These are phyloP conservation scores for Camptogramma bilineatum DNA, from an alignment of 2,888 invertebrate species.

Conservation along the genomic window DNA sequence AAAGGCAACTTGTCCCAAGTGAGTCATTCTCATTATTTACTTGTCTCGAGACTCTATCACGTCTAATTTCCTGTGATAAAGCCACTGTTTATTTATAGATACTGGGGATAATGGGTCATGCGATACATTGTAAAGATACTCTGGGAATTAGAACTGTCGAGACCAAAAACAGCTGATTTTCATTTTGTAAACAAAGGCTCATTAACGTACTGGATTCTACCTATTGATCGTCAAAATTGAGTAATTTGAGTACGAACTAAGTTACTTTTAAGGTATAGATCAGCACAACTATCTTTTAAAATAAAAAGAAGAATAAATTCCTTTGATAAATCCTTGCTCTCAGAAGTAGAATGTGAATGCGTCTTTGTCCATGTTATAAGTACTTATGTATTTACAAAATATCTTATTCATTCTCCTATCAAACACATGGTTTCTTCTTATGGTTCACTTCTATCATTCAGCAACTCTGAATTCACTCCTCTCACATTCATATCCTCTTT, in stretches of 20 bases:
- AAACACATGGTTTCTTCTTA: no score
- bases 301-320: neutral
- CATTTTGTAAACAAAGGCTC: constrained; percentile 55
- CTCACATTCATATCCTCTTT: no score
- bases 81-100: constrained; percentile 47
- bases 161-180: constrained; percentile 53
- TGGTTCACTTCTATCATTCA: no score
- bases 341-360: no score
- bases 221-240: constrained; percentile 4
- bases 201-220: constrained; percentile 14
- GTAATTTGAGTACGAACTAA: neutral
- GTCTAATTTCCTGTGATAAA: constrained; percentile 37
- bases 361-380: no score
- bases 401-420: no score
- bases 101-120: constrained; percentile 31
- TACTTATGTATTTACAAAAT: no score
- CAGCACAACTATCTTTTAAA: no score
- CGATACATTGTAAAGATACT: constrained; percentile 20
- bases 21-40: constrained; percentile 74
- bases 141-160: constrained; percentile 13
- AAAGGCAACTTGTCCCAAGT: constrained; percentile 79
- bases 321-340: neutral
- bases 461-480: no score
- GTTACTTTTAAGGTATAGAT: no score
- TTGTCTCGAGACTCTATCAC: constrained; percentile 51